Evolutionary conservation across 1,140 invertebrate genomes (phyloP), one percentile per base, ranked within the genome.

Genomic region (Pseudomyrmex pallidus): DNA sequence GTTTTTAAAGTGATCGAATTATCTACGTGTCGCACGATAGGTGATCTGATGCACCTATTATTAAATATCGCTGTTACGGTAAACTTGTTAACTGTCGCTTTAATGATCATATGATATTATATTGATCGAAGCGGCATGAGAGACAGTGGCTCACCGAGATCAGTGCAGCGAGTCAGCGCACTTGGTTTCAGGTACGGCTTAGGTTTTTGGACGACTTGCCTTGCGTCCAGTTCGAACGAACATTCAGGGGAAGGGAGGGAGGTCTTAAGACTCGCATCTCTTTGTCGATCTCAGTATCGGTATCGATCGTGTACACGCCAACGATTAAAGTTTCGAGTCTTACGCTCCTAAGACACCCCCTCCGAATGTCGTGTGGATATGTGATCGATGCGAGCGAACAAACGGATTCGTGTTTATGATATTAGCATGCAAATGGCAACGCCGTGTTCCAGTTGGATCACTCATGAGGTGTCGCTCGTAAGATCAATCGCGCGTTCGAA

Each of bases 381-480:
- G 48, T 70, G 87, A 67, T 88, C 56, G 86, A 88, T 88, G 85
- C 78, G 87, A 78, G 73, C 83, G 83, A 72, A 77, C 72, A 83
- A 52, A 85, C 86, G 87, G 78, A 62, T 59, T 52, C 22, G 66
- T 44, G 59, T 87, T 73, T 82, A 35, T 35, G 35, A 35, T 35
- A 35, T 48, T 88, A 84, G 83, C 87, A 91, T 91, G 90, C 89
- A 90, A 91, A 86, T 92, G 91, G 91, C 91, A 92, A 92, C 90
- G 90, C 86, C 88, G 90, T 90, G 88, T 92, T 92, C 87, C 89
- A 92, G 86, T 92, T 85, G 85, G 89, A 91, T 92, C 90, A 92
- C 86, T 90, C 87, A 89, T 91, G 91, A 93, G 91, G 89, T 92
- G 90, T 91, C 89, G 88, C 90, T 91, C 87, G 86, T 86, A 86